Evolutionary conservation across 2,888 invertebrate species (phyloP).

Genomic region (Drosophila meridionalis): DNA sequence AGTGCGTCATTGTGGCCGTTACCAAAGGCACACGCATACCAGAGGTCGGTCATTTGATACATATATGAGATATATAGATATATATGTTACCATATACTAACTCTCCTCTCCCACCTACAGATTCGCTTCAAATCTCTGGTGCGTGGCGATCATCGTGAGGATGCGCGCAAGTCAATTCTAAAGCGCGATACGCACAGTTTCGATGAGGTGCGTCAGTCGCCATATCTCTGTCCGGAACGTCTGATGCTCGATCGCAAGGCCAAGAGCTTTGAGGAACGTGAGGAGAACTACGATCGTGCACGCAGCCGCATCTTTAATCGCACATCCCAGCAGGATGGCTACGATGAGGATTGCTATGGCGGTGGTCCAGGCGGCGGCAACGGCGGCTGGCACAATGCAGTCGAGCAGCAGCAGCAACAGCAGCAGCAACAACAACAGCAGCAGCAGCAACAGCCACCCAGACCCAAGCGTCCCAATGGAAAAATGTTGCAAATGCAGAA

Average conservation of each 20-base stretch:
- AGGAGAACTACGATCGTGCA: slow-evolving; percentile 94
- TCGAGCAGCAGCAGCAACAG: slow-evolving; percentile 65
- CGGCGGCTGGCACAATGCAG: slow-evolving; percentile 69
- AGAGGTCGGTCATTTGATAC: slow-evolving; percentile 70
- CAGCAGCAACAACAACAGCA: slow-evolving; percentile 62
- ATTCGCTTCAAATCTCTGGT: slow-evolving; percentile 90
- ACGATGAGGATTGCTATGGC: slow-evolving; percentile 69
- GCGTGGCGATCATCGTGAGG: slow-evolving; percentile 88
- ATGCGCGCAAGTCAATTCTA: slow-evolving; percentile 91
- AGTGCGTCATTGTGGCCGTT: slow-evolving; percentile 93
- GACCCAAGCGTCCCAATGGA: slow-evolving; percentile 81
- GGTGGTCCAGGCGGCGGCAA: slow-evolving; percentile 48
- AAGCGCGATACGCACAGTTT: slow-evolving; percentile 93
- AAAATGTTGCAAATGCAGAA: slow-evolving; percentile 84
- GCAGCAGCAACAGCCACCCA: slow-evolving; percentile 62
- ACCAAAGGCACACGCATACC: slow-evolving; percentile 86
- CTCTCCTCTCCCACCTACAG: slow-evolving; percentile 72
- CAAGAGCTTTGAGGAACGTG: slow-evolving; percentile 96
- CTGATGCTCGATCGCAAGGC: slow-evolving; percentile 89
- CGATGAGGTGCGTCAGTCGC: slow-evolving; percentile 88
- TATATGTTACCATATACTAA: neutral
- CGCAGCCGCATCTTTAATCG: slow-evolving; percentile 92
- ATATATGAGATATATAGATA: neutral
- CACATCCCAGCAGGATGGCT: slow-evolving; percentile 73
- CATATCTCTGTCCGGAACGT: slow-evolving; percentile 87